Evolutionary conservation across 2,113 vertebrate species (phyloP).

Genomic region (Microtus pennsylvanicus): DNA sequence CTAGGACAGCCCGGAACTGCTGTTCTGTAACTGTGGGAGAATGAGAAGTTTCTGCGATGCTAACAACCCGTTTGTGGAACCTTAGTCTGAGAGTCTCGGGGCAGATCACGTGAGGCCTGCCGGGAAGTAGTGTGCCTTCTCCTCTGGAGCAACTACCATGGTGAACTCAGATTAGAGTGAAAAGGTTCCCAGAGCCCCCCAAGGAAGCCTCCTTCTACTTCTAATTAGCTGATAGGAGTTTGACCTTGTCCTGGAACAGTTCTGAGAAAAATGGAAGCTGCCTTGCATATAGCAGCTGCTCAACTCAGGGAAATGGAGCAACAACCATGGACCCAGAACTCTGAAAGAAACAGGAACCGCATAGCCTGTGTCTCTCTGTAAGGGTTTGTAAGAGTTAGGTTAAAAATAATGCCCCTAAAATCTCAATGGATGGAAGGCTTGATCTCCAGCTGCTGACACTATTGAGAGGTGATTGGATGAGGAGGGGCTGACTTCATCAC

Average conservation of each 20-base stretch:
- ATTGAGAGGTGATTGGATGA: not conserved
- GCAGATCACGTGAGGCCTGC: not conserved
- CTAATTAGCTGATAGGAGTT: not conserved
- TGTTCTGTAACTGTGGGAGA: not conserved
- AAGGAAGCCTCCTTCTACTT: too few relatives aligned
- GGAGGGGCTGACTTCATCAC: not conserved
- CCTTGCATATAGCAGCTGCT: fast-evolving
- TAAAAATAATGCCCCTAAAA: not conserved
- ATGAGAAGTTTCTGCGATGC: not conserved
- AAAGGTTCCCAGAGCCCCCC: not conserved
- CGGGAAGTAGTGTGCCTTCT: not conserved
- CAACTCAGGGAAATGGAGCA: not conserved
- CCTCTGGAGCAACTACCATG: not conserved
- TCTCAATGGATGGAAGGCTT: not conserved
- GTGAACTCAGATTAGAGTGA: not conserved
- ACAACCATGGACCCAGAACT: not conserved
- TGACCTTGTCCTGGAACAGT: not conserved
- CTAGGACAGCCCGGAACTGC: too few relatives aligned
- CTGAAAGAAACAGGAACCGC: too few relatives aligned
- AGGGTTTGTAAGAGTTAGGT: not conserved
- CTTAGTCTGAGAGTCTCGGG: not conserved
- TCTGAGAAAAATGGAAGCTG: not conserved
- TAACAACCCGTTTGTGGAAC: fast-evolving
- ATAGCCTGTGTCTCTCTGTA: too few relatives aligned
- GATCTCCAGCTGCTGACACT: not conserved